Evolutionary conservation across 2,113 vertebrate species (phyloP).

Genomic region (Ciconia boyciana): DNA sequence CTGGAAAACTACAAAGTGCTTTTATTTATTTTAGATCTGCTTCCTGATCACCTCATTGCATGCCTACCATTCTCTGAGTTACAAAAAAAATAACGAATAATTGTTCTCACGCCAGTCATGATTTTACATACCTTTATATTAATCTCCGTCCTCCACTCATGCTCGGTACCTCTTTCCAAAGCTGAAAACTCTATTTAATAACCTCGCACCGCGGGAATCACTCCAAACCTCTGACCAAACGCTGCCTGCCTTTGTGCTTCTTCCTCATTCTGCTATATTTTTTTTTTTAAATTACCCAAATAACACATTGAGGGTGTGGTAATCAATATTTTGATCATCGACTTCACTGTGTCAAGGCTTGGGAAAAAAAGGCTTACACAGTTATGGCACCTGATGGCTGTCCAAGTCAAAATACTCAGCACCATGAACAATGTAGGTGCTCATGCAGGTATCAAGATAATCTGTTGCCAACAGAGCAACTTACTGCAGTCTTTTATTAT

Average conservation of each 20-base stretch:
- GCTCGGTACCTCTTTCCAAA: background rate
- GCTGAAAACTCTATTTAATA: background rate
- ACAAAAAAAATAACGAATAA: background rate
- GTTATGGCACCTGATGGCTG: background rate
- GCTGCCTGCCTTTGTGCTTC: background rate
- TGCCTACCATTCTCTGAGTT: slow-evolving; percentile 14
- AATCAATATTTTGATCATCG: background rate
- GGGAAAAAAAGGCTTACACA: background rate
- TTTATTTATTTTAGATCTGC: slow-evolving; percentile 65
- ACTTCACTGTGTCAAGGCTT: background rate
- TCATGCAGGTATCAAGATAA: background rate
- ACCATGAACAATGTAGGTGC: background rate
- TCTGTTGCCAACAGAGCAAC: background rate
- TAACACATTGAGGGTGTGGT: background rate
- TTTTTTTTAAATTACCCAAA: background rate
- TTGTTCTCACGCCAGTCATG: background rate
- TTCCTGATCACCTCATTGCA: slow-evolving; percentile 31
- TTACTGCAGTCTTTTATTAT: background rate
- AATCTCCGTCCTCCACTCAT: background rate
- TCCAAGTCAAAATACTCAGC: background rate
- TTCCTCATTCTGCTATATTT: background rate
- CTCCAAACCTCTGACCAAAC: background rate
- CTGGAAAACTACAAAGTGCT: slow-evolving; percentile 56
- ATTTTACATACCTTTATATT: slow-evolving; percentile 38
- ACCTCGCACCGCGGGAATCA: background rate